phyloP scores from a whole-genome alignment of 2,113 vertebrate species.

The Scytalopus superciliaris region DNA sequence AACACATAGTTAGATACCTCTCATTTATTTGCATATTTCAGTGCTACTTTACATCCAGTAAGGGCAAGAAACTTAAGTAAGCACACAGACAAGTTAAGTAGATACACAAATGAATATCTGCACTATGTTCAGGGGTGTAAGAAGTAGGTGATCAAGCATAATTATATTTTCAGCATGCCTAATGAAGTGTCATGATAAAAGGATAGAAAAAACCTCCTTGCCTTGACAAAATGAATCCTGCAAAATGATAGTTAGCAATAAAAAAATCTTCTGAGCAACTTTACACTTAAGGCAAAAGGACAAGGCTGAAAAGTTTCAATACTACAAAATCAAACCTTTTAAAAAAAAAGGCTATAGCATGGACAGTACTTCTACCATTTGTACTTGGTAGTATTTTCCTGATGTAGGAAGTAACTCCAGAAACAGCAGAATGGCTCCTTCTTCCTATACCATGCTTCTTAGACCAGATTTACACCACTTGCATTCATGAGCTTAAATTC shows the following conservation, averaged over 20 bases:
- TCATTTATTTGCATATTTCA: constrained; percentile 22
- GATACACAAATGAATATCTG: neutral
- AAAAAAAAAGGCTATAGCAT: neutral
- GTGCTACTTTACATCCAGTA: constrained; percentile 15
- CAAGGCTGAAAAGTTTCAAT: neutral
- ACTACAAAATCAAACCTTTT: neutral
- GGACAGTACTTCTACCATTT: neutral
- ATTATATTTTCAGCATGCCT: neutral
- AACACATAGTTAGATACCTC: neutral
- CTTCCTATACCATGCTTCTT: neutral
- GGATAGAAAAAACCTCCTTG: neutral
- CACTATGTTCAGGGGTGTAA: neutral
- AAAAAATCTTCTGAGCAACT: neutral
- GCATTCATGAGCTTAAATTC: neutral
- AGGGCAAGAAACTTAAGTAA: neutral
- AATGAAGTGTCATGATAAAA: neutral
- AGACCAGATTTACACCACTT: neutral
- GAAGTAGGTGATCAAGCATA: neutral
- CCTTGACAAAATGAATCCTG: neutral
- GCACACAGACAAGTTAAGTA: neutral
- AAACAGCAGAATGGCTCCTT: neutral
- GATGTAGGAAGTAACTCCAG: neutral
- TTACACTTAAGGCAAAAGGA: neutral
- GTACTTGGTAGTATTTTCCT: neutral
- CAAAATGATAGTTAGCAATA: neutral